These are phyloP conservation scores for Cydia strobilella DNA, from an alignment of 1,140 invertebrate genomes.

Conservation along the genomic window DNA sequence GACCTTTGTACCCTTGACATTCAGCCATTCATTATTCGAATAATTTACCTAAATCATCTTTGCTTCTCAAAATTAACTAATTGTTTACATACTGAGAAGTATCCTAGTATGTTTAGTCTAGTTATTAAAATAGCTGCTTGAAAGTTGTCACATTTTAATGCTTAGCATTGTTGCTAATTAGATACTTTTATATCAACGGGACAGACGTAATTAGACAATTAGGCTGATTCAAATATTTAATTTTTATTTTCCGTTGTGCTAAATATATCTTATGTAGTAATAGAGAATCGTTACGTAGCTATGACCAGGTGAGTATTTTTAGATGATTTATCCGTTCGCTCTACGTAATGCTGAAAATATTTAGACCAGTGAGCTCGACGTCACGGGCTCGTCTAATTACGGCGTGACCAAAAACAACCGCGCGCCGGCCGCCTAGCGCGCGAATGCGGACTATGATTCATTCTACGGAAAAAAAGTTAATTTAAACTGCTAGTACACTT, in stretches of 20 bases:
- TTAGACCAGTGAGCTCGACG: conserved; percentile 58
- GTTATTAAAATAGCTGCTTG: background rate
- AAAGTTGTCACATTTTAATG: background rate
- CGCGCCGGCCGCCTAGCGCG: conserved; percentile 47
- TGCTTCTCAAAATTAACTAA: background rate
- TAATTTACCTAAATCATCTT: background rate
- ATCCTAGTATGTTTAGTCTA: conserved; percentile 1
- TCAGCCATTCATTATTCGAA: background rate
- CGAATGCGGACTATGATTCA: conserved; percentile 72
- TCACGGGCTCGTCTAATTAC: conserved; percentile 74
- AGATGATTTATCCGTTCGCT: conserved; percentile 62
- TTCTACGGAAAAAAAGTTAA: conserved; percentile 61
- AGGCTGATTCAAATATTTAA: background rate
- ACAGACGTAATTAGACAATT: too few relatives aligned
- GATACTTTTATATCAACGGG: background rate
- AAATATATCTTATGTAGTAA: conserved; percentile 40
- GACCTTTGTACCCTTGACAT: background rate
- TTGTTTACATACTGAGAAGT: background rate
- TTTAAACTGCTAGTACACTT: background rate
- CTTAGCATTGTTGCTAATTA: background rate
- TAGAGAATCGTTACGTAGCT: conserved; percentile 52
- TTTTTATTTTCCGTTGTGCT: background rate
- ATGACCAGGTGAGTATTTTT: conserved; percentile 68
- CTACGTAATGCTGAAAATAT: conserved; percentile 67
- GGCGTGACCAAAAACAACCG: conserved; percentile 72